Evolutionary conservation across 1,140 invertebrate species (phyloP).

Genomic region (Drosophila malerkotliana): DNA sequence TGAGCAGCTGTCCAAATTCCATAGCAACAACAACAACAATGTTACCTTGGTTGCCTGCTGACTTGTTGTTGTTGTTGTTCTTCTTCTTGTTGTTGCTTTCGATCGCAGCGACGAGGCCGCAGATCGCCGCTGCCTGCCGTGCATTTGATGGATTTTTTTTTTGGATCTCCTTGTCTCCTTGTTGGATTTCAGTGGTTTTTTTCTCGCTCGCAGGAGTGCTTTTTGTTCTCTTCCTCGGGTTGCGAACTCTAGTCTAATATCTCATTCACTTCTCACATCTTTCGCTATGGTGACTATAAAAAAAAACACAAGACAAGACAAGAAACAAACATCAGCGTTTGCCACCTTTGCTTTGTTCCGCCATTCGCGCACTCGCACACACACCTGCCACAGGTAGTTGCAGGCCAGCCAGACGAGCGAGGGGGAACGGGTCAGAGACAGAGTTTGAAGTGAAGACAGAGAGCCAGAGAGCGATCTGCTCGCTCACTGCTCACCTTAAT

Average conservation of each 20-base stretch:
- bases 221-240: slow-evolving; percentile 15
- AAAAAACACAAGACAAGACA: slow-evolving; percentile 18
- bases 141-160: slow-evolving; percentile 62
- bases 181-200: slow-evolving; percentile 1
- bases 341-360: slow-evolving; percentile 60
- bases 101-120: slow-evolving; percentile 73
- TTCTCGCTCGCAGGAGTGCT: neutral
- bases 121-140: slow-evolving; percentile 61
- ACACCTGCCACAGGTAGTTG: slow-evolving; percentile 64
- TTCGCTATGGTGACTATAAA: slow-evolving; percentile 40
- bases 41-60: neutral
- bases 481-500: slow-evolving; percentile 26
- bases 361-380: slow-evolving; percentile 62
- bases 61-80: neutral
- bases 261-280: slow-evolving; percentile 30
- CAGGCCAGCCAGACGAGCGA: neutral
- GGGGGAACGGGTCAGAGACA: neutral
- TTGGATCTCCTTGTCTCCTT: slow-evolving; percentile 21
- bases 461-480: slow-evolving; percentile 20
- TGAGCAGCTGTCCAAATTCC: slow-evolving; percentile 71
- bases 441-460: neutral
- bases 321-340: slow-evolving; percentile 47
- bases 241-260: slow-evolving; percentile 42
- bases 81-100: slow-evolving; percentile 19
- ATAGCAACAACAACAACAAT: slow-evolving; percentile 16